Base-by-base conservation (phyloP, 2,797 vertebrate genomes). In the Erpetoichthys calabaricus region DNA sequence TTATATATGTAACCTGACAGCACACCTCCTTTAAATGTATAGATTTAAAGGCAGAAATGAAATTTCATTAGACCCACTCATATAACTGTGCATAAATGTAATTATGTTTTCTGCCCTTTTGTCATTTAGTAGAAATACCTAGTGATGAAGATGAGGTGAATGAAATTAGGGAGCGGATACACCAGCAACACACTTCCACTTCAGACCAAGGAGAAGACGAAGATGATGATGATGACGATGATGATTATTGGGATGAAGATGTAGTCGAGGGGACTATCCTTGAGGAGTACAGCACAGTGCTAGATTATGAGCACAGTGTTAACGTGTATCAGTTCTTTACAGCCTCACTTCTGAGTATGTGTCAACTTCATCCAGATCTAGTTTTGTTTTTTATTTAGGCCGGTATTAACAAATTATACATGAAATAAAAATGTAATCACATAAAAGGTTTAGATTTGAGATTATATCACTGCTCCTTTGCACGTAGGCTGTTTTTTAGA, bases 311-410 rank as follows among this genome's bases (percentile, higher is more conserved):
- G 75, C 89, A 81, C 5, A 87, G 90, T 65, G 86, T 94, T 62
- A 94, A 98, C 58, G 95, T 96, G 76, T 98, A 92, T 63, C 90
- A 90, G 64, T 92, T 94, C 80, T 98, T 98, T 60, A 90, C 92
- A 5, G 73, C 89, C 5, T 83, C 90, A 9, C 80, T 98, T 63
- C 82, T 97, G 64, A 80, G 95, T 98, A 80, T 60, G 88, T 72
- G 44, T 9, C 42, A 8, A 42, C 55, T n/a, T 8, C 9, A 3
- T 55, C 7, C 8, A 25, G 25, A 25, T 25, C 50, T 9, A 9
- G 50, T 25, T 9, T 51, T 25, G 50, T 9, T 9, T 2, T 25
- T 4, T 9, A 9, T 51, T 25, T 25, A 9, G 50, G 9, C 9
- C 9, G 25, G 25, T 4, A 51, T 4, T 51, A 3, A 25, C 4